These are phyloP conservation scores for Egretta garzetta DNA, from an alignment of 2,113 vertebrate genomes.

Conservation along the genomic window DNA sequence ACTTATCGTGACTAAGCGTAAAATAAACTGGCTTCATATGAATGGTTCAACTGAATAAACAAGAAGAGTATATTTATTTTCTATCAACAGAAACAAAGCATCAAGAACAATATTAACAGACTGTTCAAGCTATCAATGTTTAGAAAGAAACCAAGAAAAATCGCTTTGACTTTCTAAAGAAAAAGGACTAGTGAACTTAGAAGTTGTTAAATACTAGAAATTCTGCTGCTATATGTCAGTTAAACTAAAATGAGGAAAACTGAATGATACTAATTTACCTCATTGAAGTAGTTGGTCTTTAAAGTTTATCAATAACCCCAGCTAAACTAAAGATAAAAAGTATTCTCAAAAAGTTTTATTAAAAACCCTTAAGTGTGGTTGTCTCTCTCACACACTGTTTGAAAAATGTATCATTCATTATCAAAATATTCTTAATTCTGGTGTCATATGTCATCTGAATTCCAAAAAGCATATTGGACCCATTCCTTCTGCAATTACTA, in stretches of 20 bases:
- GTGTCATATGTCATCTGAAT: background rate
- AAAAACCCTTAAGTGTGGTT: background rate
- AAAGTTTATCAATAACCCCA: background rate
- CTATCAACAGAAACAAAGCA: background rate
- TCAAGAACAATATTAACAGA: background rate
- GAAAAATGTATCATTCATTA: background rate
- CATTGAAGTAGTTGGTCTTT: background rate
- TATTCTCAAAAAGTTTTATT: background rate
- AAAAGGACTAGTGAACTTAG: background rate
- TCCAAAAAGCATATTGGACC: background rate
- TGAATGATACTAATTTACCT: background rate
- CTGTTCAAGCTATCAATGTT: background rate
- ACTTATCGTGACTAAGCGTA: background rate
- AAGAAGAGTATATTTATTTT: background rate
- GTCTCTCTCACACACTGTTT: background rate
- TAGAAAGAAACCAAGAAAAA: background rate
- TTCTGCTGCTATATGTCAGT: background rate
- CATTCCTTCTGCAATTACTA: background rate
- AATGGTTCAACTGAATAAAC: background rate
- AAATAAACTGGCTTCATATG: background rate
- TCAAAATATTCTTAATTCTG: slow-evolving; percentile 40
- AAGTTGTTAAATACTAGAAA: background rate
- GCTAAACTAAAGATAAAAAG: slow-evolving; percentile 4
- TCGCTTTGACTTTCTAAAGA: background rate
- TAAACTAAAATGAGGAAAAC: background rate